phyloP scores from a whole-genome alignment of 2,888 invertebrate species.

The Venusia cambrica region DNA sequence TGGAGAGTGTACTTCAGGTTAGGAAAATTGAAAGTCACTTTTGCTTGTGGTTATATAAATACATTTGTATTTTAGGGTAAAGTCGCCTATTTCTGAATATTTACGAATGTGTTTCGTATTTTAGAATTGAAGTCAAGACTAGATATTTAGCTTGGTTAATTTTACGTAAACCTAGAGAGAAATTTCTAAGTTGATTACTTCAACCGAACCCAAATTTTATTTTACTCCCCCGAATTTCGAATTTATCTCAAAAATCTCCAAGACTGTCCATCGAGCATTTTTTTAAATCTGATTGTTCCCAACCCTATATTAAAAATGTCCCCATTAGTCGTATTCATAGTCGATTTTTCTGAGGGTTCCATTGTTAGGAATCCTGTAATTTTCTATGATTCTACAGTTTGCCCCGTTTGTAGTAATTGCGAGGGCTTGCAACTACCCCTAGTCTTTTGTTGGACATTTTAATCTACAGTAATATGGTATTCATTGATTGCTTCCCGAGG shows the following conservation, averaged over 20 bases:
- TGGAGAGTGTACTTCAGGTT: conserved; percentile 44
- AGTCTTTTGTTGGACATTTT: conserved; percentile 62
- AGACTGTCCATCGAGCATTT: conserved; percentile 21
- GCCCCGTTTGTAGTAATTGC: conserved; percentile 63
- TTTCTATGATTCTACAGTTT: conserved; percentile 73
- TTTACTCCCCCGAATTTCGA: conserved; percentile 7
- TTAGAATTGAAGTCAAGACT: no score
- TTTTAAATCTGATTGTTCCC: conserved; percentile 50
- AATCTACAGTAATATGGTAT: conserved; percentile 57
- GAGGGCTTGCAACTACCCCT: conserved; percentile 55
- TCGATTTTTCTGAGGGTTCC: conserved; percentile 59
- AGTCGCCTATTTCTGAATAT: no score
- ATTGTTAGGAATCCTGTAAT: conserved; percentile 72
- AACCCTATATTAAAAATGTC: conserved; percentile 76
- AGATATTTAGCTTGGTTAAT: no score
- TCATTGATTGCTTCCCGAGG: conserved; percentile 24
- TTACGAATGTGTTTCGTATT: no score
- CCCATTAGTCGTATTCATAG: conserved; percentile 57
- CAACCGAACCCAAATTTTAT: conserved; percentile 6
- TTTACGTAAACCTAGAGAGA: no score
- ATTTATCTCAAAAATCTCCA: conserved; percentile 16
- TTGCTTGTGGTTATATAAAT: conserved; percentile 17
- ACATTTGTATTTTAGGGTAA: background rate
- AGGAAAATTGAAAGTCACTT: conserved; percentile 28
- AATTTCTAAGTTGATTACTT: background rate